Base-by-base conservation (phyloP, 64 coral and sea anemone genomes). In the Anthopleura sola region DNA sequence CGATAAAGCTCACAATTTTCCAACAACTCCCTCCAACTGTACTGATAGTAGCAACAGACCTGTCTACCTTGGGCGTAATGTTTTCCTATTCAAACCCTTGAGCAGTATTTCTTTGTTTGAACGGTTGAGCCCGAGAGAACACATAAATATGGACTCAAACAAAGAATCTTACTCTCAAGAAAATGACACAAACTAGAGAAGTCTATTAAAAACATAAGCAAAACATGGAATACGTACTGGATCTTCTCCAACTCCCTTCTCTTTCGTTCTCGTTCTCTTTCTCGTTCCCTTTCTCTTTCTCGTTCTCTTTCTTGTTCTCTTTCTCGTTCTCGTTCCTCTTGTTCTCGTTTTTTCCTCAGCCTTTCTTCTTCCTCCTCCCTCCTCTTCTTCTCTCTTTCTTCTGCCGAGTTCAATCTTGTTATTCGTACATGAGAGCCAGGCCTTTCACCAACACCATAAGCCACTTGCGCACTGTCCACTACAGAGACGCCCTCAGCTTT, bases 361-460 rank as follows among this genome's bases (percentile, higher is more conserved):
- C 75, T 78, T 54, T 91, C 84, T 36, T 87, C 37, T 55, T 87
- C 91, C 33, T 86, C 78, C 74, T 92, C 85, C 34, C 54, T 92
- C 33, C 79, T 87, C 80, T 84, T 83, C 26, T 82, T 69, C 37
- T 91, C 85, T 36, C 49, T 88, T 5, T 55, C 92, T 11, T 50
- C 86, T 39, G 50, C 86, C 1, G 87, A 83, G 16, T 91, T 91
- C 36, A 84, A 16, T 87, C 79, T 54, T 75, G 81, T 33, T 37
- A 86, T 85, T 87, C 79, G 85, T 85, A 79, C 87, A 28, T 97
- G 58, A 36, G 90, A 19, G 38, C 37, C 19, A 31, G 38, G 13
- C 78, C 53, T 24, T 69, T 90, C 84, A 57, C 90, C 69, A 21
- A 56, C 80, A 29, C 94, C 94, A 90, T 92, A 92, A 36, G 85